Conservation (phyloP, 2,113 vertebrate genomes). For the Smithornis capensis region DNA sequence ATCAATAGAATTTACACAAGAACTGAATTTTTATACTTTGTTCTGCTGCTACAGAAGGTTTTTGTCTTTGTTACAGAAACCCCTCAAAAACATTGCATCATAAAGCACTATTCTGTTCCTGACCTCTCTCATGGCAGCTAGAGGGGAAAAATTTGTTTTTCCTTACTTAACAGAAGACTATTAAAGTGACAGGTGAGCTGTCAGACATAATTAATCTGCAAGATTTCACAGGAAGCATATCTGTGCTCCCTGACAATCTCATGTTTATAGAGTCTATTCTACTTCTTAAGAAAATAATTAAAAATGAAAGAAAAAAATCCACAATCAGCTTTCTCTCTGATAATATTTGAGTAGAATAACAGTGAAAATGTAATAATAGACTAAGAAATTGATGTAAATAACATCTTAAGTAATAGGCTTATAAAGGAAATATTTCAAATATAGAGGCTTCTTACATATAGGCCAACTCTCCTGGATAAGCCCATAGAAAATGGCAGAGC, state of each 20-base stretch:
- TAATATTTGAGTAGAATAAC: not conserved
- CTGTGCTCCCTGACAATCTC: not conserved
- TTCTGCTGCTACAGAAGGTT: not conserved
- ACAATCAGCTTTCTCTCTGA: not conserved
- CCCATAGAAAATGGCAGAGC: not conserved
- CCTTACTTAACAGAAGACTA: not conserved
- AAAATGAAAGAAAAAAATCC: rapidly evolving
- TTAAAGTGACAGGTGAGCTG: conserved; percentile 4
- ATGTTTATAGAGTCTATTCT: not conserved
- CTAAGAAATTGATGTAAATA: not conserved
- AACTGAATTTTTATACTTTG: not conserved
- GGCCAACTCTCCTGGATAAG: not conserved
- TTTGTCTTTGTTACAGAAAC: not conserved
- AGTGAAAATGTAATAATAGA: not conserved
- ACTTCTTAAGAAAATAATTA: not conserved
- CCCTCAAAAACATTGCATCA: not conserved
- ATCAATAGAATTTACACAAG: not conserved
- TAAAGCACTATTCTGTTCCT: not conserved
- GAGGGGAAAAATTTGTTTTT: not conserved
- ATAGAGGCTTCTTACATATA: not conserved
- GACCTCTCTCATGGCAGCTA: not conserved
- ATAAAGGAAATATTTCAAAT: not conserved
- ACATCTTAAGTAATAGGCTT: not conserved
- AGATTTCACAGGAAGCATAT: not conserved
- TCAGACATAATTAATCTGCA: not conserved